These are phyloP conservation scores for Excalfactoria chinensis DNA, from an alignment of 2,113 vertebrate species.

Conservation along the genomic window DNA sequence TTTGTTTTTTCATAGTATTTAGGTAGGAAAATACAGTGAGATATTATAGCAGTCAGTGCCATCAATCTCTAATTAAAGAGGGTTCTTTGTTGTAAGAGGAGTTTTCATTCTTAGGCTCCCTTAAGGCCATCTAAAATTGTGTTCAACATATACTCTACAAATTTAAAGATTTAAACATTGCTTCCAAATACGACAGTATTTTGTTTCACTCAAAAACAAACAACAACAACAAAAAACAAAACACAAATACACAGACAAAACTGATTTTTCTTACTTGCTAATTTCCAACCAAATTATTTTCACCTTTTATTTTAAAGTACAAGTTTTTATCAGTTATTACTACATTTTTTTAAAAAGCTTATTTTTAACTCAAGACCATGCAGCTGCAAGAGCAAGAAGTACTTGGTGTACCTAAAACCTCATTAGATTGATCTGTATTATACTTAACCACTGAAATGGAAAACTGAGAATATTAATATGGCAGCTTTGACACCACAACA, in stretches of 20 bases:
- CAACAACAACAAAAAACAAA: too few relatives aligned
- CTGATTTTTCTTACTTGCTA: neutral
- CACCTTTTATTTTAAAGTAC: neutral
- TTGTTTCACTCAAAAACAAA: accelerated
- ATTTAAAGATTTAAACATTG: neutral
- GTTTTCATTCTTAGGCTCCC: neutral
- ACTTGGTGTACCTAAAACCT: constrained; percentile 53
- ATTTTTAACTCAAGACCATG: constrained; percentile 45
- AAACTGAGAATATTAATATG: constrained; percentile 76
- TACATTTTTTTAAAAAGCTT: constrained; percentile 34
- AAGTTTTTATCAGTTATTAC: constrained; percentile 40
- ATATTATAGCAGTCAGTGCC: neutral
- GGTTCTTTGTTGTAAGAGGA: neutral
- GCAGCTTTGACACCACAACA: constrained; percentile 76
- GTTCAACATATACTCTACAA: neutral
- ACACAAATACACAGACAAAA: neutral
- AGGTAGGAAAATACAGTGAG: neutral
- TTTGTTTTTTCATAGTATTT: neutral
- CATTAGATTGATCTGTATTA: constrained; percentile 72
- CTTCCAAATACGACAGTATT: neutral
- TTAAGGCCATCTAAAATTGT: neutral
- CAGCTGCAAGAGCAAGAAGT: constrained; percentile 34
- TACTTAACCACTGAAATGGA: constrained; percentile 73
- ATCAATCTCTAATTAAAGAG: neutral
- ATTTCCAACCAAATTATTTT: neutral